Evolutionary conservation across 35 echinoderm and acorn worm species (phyloP).

Genomic region (Apostichopus parvimensis): DNA sequence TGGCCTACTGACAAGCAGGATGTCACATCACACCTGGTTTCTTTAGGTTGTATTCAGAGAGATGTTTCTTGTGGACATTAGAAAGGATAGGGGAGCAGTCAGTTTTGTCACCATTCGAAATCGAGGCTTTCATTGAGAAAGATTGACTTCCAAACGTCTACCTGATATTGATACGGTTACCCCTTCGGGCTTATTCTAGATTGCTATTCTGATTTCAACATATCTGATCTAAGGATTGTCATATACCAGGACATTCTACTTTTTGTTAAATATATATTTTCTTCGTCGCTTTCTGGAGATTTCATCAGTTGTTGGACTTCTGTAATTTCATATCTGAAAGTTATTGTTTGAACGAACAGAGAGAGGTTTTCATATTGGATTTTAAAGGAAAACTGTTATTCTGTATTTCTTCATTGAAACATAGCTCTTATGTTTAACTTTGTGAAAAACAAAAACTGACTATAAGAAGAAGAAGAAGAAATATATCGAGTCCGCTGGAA

Average conservation of each 20-base stretch:
- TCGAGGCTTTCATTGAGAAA: conserved; percentile 8
- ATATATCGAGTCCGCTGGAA: not conserved
- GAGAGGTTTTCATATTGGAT: not conserved
- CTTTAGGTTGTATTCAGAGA: conserved; percentile 12
- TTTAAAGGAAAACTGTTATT: not conserved
- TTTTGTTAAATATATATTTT: not conserved
- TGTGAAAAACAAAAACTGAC: no score
- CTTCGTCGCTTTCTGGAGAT: not conserved
- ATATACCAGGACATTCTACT: not conserved
- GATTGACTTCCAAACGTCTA: not conserved
- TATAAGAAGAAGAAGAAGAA: no score
- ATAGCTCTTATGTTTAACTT: no score
- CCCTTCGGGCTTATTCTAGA: not conserved
- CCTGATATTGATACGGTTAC: not conserved
- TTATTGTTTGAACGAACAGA: not conserved
- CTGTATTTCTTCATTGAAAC: no score
- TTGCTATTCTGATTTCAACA: not conserved
- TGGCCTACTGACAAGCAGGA: conserved; percentile 67
- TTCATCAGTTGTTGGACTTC: not conserved
- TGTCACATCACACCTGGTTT: conserved; percentile 59
- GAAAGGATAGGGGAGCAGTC: conserved; percentile 47
- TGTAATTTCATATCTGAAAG: not conserved
- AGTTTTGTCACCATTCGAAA: conserved; percentile 26
- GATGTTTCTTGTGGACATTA: conserved; percentile 37
- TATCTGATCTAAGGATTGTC: not conserved